Conservation (phyloP, 1,140 invertebrate species). For the Drosophila orosa region DNA sequence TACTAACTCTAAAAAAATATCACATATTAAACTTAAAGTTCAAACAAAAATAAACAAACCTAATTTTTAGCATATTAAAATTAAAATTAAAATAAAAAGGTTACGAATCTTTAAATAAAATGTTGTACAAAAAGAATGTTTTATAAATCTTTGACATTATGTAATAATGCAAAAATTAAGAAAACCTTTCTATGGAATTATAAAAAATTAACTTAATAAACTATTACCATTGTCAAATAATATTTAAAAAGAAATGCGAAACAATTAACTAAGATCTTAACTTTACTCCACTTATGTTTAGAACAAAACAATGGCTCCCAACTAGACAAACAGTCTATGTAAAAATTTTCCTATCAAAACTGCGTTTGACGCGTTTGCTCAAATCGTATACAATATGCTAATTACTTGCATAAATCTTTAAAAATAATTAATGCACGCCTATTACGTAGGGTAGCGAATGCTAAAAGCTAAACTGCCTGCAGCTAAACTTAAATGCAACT, state of each 20-base stretch:
- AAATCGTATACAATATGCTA: conserved; percentile 16
- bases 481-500: background rate
- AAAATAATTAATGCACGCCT: conserved; percentile 25
- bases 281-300: no score
- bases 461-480: background rate
- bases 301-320: background rate
- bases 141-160: no score
- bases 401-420: conserved; percentile 12
- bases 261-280: background rate
- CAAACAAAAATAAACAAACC: no score
- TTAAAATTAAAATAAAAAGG: no score
- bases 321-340: background rate
- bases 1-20: no score
- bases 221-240: background rate
- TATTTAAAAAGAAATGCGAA: background rate
- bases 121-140: no score
- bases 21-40: no score
- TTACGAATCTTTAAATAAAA: no score
- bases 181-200: no score
- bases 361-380: background rate
- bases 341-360: background rate
- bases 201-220: background rate
- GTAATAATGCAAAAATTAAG: no score
- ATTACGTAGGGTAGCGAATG: conserved; percentile 4
- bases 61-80: no score